Percentiles rank a stretch among this genome's conserved stretches.
Evolutionary conservation across 1,140 invertebrate species (phyloP).

Genomic region (Drosophila simulans): DNA sequence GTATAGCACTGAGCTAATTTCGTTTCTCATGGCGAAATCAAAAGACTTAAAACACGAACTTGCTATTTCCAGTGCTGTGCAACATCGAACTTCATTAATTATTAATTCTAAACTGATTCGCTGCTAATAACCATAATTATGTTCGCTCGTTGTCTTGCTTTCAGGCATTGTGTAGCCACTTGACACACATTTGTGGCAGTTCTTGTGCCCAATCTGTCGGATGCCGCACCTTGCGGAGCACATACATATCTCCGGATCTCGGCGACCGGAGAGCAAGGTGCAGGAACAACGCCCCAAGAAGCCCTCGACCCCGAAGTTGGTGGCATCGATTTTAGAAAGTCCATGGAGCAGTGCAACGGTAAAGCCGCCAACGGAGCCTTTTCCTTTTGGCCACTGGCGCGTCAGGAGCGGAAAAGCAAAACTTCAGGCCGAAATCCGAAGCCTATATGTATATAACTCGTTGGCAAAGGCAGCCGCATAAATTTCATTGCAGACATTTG

Average conservation of each 20-base stretch:
- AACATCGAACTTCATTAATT: slow-evolving; percentile 32
- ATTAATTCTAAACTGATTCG: slow-evolving; percentile 18
- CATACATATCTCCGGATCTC: slow-evolving; percentile 23
- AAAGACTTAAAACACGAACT: slow-evolving; percentile 11
- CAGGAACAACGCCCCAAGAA: slow-evolving; percentile 50
- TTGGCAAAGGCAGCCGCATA: slow-evolving; percentile 59
- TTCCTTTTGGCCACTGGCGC: slow-evolving; percentile 54
- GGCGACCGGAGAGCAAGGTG: slow-evolving; percentile 31
- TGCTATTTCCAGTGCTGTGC: neutral
- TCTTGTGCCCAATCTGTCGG: slow-evolving; percentile 45
- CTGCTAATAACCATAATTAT: slow-evolving; percentile 33
- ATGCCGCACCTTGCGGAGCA: slow-evolving; percentile 39
- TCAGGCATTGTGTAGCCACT: slow-evolving; percentile 7
- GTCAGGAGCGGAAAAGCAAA: slow-evolving; percentile 59
- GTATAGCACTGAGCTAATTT: too few relatives aligned
- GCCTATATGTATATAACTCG: slow-evolving; percentile 61
- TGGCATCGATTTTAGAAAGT: slow-evolving; percentile 78
- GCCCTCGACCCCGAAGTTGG: slow-evolving; percentile 45
- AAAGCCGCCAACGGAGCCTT: slow-evolving; percentile 60
- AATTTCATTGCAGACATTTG: slow-evolving; percentile 83
- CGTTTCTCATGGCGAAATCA: neutral
- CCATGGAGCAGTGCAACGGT: slow-evolving; percentile 59
- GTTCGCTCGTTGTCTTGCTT: neutral
- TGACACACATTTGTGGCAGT: slow-evolving; percentile 47
- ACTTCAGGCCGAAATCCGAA: slow-evolving; percentile 31